phyloP scores from a whole-genome alignment of 2,888 invertebrate genomes.

The Chloromyia formosa region DNA sequence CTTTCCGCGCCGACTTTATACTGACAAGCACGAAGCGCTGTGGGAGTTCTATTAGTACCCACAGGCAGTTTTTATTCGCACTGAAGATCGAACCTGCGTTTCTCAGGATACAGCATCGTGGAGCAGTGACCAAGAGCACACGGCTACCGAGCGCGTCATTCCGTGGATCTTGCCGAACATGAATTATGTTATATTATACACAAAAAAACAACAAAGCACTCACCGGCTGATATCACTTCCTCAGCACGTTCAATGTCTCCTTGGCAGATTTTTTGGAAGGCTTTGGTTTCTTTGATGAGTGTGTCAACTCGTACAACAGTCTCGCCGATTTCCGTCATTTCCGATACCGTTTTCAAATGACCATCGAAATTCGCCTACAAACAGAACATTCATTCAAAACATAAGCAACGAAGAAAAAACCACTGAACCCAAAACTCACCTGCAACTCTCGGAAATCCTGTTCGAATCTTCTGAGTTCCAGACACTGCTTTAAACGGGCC shows the following conservation, averaged over 20 bases:
- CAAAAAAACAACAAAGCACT: conserved; percentile 10
- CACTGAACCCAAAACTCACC: conserved; percentile 60
- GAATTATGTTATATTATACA: too few relatives aligned
- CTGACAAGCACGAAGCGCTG: too few relatives aligned
- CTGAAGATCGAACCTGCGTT: too few relatives aligned
- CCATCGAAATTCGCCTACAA: conserved; percentile 77
- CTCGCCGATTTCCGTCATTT: conserved; percentile 90
- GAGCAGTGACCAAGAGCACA: too few relatives aligned
- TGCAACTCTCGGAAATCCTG: conserved; percentile 93
- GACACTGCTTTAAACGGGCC: conserved; percentile 85
- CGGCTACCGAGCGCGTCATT: too few relatives aligned
- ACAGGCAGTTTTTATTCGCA: too few relatives aligned
- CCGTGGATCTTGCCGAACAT: too few relatives aligned
- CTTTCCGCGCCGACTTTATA: too few relatives aligned
- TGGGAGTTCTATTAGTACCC: too few relatives aligned
- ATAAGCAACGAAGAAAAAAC: neutral
- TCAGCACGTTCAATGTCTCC: conserved; percentile 85
- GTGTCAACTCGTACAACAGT: conserved; percentile 83
- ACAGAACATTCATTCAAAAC: neutral
- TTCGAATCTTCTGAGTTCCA: conserved; percentile 91
- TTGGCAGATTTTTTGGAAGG: conserved; percentile 81
- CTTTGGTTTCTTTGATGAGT: conserved; percentile 78
- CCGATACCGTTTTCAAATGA: conserved; percentile 79
- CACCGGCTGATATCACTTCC: conserved; percentile 78
- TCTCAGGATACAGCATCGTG: too few relatives aligned